These are phyloP conservation scores for Protosalanx chinensis DNA, from an alignment of 2,797 vertebrate species.

Conservation along the genomic window DNA sequence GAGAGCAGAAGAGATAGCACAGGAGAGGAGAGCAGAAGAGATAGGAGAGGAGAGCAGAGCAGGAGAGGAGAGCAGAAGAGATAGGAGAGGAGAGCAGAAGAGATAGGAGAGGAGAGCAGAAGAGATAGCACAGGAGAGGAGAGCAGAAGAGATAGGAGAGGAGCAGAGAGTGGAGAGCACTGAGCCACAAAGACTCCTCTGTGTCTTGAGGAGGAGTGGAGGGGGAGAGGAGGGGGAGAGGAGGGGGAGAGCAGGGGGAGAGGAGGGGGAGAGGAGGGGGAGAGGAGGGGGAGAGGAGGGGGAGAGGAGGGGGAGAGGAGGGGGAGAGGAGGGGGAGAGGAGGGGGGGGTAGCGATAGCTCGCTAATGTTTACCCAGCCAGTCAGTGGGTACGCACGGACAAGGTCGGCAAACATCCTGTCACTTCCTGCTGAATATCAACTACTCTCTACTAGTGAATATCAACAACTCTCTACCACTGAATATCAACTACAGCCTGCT, in stretches of 20 bases:
- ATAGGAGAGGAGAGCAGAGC: too few species aligned
- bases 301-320: neutral
- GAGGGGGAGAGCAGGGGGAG: neutral
- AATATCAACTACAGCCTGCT: too few species aligned
- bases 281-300: neutral
- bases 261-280: neutral
- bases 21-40: too few species aligned
- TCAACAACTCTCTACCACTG: neutral
- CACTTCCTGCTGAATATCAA: neutral
- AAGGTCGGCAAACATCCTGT: constrained; percentile 8
- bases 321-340: neutral
- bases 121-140: too few species aligned
- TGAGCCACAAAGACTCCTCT: too few species aligned
- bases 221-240: neutral
- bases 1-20: too few species aligned
- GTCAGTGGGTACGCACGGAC: neutral
- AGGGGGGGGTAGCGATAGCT: neutral
- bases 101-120: too few species aligned
- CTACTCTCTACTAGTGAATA: neutral
- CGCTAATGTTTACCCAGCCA: neutral
- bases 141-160: too few species aligned
- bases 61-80: too few species aligned
- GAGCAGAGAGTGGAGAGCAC: too few species aligned
- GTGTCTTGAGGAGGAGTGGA: too few species aligned
- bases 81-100: too few species aligned